Evolutionary conservation across 2,113 vertebrate species (phyloP).

Genomic region (Gobio gobio): DNA sequence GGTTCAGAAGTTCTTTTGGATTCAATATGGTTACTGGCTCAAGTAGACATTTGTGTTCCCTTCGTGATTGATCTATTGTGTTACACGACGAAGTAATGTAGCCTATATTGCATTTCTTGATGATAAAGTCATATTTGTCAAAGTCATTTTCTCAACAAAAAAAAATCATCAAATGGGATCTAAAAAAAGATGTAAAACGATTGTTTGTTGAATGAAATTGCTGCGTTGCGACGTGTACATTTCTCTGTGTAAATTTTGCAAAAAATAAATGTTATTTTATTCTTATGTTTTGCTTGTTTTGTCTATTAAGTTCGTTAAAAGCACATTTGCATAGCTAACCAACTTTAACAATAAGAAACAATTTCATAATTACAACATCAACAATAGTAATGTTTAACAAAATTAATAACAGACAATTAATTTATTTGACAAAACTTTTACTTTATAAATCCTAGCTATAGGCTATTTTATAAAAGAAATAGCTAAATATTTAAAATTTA

Average conservation of each 20-base stretch:
- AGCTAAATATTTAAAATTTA: not conserved
- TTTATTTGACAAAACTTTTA: not conserved
- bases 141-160: slow-evolving; percentile 69
- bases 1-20: slow-evolving; percentile 2
- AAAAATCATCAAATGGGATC: slow-evolving; percentile 65
- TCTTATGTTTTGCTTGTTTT: slow-evolving; percentile 53
- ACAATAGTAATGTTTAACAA: not conserved
- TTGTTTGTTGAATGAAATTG: slow-evolving; percentile 73
- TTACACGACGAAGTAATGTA: slow-evolving; percentile 69
- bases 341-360: not conserved
- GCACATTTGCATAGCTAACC: not conserved
- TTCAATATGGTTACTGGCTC: slow-evolving; percentile 30
- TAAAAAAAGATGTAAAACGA: slow-evolving; percentile 72
- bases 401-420: not conserved
- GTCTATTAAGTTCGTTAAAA: not conserved
- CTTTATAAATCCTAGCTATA: too few species aligned
- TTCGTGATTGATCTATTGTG: slow-evolving; percentile 64
- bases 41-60: slow-evolving; percentile 49
- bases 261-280: slow-evolving; percentile 99
- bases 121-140: slow-evolving; percentile 77
- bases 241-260: slow-evolving; percentile 84
- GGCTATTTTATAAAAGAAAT: not conserved
- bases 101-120: slow-evolving; percentile 72
- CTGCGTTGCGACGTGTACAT: slow-evolving; percentile 82
- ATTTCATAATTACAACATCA: not conserved